phyloP scores from a whole-genome alignment of 2,797 vertebrate genomes.

The Propithecus deckenii region DNA sequence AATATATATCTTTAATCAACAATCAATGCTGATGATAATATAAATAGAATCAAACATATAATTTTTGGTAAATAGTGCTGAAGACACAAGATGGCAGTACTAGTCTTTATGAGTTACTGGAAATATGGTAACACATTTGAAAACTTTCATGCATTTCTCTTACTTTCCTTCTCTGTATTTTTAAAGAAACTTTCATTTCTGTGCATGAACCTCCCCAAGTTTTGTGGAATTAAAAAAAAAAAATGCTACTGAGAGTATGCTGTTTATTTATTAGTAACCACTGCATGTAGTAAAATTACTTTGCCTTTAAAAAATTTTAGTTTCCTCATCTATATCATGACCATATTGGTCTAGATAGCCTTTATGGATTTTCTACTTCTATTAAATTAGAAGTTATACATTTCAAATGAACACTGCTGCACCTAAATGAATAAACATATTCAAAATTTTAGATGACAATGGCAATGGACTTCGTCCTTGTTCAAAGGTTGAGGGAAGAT shows the following conservation, averaged over 20 bases:
- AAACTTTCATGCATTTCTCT: neutral
- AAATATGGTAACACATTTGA: neutral
- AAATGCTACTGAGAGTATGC: neutral
- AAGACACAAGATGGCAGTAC: slow-evolving; percentile 74
- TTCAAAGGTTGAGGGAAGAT: neutral
- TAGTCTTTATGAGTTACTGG: slow-evolving; percentile 32
- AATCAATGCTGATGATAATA: neutral
- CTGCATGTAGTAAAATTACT: neutral
- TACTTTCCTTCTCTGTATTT: neutral
- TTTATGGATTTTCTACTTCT: neutral
- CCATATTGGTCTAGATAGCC: neutral
- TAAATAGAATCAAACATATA: neutral
- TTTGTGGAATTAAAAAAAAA: neutral
- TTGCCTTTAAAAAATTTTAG: neutral
- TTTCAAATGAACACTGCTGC: neutral
- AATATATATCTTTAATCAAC: neutral
- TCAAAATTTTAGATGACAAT: neutral
- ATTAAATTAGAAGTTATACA: neutral
- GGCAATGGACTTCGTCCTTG: accelerated
- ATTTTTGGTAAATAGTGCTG: slow-evolving; percentile 3
- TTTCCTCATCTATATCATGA: neutral
- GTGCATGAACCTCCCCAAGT: neutral
- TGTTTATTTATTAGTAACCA: neutral
- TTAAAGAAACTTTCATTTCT: neutral
- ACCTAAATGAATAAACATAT: neutral